Conservation (phyloP, 2,797 vertebrate species). For the Coregonus suidteri region DNA sequence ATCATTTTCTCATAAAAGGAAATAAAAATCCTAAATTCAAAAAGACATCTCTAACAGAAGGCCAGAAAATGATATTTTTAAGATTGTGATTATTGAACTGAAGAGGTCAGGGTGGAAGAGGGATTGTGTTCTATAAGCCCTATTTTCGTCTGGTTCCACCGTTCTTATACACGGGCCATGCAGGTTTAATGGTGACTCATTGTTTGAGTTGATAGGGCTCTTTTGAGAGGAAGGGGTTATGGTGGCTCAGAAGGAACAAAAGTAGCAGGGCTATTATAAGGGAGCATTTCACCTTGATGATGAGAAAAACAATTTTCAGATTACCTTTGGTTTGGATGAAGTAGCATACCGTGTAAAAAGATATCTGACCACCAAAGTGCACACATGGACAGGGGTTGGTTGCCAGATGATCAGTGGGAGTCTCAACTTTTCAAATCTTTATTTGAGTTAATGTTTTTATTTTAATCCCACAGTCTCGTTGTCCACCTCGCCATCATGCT, state of each 20-base stretch:
- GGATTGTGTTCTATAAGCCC: not conserved
- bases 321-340: not conserved
- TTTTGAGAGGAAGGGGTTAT: not conserved
- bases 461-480: not conserved
- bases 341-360: not conserved
- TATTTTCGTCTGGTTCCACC: not conserved
- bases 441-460: not conserved
- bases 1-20: slow-evolving; percentile 30
- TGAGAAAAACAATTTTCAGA: not conserved
- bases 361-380: too few species aligned
- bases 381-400: too few species aligned
- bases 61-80: not conserved
- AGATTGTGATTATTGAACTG: slow-evolving; percentile 2
- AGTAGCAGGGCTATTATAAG: too few species aligned
- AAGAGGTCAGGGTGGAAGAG: not conserved
- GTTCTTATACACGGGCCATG: not conserved
- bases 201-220: not conserved
- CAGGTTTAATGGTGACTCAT: not conserved
- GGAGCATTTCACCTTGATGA: too few species aligned
- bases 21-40: slow-evolving; percentile 36
- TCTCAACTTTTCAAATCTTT: too few species aligned
- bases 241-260: not conserved
- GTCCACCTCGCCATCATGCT: too few species aligned
- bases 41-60: not conserved
- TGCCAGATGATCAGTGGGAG: too few species aligned